Evolutionary conservation across 1,140 invertebrate genomes (phyloP), one percentile per base, ranked within the genome.

Genomic region (Panagrolaimus sp.): DNA sequence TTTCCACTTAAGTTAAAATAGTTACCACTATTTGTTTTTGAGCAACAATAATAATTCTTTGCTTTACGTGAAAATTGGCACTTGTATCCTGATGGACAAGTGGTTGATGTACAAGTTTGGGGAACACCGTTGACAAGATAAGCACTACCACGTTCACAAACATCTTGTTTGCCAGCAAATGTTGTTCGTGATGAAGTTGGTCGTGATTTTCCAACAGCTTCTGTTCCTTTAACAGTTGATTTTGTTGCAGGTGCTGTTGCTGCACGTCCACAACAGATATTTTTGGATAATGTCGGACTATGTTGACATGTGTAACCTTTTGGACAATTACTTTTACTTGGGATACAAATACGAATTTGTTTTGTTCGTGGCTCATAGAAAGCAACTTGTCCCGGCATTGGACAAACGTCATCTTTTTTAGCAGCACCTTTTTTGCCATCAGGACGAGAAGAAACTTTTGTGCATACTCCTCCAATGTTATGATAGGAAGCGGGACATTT

Each of bases 41-140:
- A 78, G 65, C 76, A 78, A 65, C 76, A 78, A 47, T 72, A 78
- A 67, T 78, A 81, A 47, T 78, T 77, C 61, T 77, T 75, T 23
- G 57, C 64, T 38, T 51, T 66, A 57, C 78, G 77, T 9, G 80
- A 82, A 68, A 82, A 81, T 8, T 69, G 68, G 64, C 79, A 81
- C 53, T 72, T 72, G 72, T 76, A 79, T 51, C 72, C 62, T 23
- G 73, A 46, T 27, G 73, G 77, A 47, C 77, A 78, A 57, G 69
- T 67, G n/a, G 62, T 67, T 13, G 72, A 66, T 11, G 80, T 81
- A 65, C 79, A 81, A 31, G 80, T 81, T 44, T 81, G 74, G n/a
- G 79, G 79, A 13, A 68, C 61, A 48, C 78, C 80, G 51, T 71
- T 77, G 5, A 81, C 62, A 9, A 81, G 31, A 48, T 79, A 80